Evolutionary conservation across 2,113 vertebrate species (phyloP).

Genomic region (Trogon surrucura): DNA sequence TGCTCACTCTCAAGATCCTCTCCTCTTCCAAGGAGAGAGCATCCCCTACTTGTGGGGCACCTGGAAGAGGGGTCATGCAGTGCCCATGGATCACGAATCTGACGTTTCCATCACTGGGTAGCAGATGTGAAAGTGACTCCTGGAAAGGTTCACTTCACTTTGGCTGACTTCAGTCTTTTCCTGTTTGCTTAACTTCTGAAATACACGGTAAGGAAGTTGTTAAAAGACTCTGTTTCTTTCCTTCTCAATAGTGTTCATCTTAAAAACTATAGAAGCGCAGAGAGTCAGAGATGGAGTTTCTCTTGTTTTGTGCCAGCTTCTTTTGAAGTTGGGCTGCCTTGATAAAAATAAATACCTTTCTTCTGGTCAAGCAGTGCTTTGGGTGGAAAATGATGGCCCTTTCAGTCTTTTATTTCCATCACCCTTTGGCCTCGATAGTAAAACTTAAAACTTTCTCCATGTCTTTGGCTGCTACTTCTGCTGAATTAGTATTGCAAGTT

Average conservation of each 20-base stretch:
- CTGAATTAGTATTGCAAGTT: neutral
- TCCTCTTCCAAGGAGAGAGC: neutral
- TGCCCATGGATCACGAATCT: neutral
- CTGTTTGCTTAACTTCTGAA: neutral
- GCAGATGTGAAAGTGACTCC: neutral
- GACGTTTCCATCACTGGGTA: neutral
- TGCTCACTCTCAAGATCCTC: neutral
- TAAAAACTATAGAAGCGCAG: slow-evolving; percentile 1
- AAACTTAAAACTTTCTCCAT: neutral
- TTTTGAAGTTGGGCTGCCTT: neutral
- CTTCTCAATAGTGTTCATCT: neutral
- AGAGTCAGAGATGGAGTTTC: neutral
- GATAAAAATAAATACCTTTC: neutral
- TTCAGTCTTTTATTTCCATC: neutral
- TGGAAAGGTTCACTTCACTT: neutral
- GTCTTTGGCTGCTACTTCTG: neutral
- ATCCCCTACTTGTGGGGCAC: neutral
- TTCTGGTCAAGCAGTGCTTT: neutral
- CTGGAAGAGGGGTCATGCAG: neutral
- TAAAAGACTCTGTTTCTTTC: neutral
- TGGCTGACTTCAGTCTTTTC: neutral
- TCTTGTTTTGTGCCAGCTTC: neutral
- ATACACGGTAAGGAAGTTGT: neutral
- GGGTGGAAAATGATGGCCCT: neutral
- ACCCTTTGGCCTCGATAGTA: neutral